Evolutionary conservation across 2,113 vertebrate species (phyloP), one percentile per base, ranked within the genome.

Genomic region (Phalacrocorax aristotelis): DNA sequence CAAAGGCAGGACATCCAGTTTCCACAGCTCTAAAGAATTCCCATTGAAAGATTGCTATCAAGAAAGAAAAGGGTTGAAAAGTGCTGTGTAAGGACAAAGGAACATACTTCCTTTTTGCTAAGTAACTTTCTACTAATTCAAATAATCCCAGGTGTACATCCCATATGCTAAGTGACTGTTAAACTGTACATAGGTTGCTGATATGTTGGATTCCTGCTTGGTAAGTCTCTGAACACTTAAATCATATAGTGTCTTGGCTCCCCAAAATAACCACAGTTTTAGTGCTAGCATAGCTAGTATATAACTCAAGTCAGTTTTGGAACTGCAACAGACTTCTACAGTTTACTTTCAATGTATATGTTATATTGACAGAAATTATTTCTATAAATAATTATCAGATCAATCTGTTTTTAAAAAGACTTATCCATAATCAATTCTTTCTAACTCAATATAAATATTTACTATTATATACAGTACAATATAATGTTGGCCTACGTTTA

Each of bases 211-310:
- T 58, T 80, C 2, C 1, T 30, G 23, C 22, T 8, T 54, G 16
- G 52, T 30, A 70, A 62, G 21, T 34, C 49, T 42, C 40, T 79
- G 27, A 60, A 60, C 34, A 51, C 44, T n/a, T 64, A 78, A n/a
- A 42, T 17, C 1, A 0, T 46, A 18, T 3, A 55, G 49, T 0
- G 0, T 22, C 20, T 38, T 71, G 65, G n/a, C 15, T 70, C 30
- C 79, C 58, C 57, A 78, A 84, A 79, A n/a, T 57, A 55, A 64
- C 49, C 18, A 32, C n/a, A 36, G 19, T 30, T 71, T 78, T 52
- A 70, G 26, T 13, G 14, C n/a, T 51, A 79, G 30, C 20, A 71
- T 34, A 70, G 29, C 48, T 48, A 83, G 55, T 62, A 44, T 52
- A 42, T 32, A 74, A 60, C 34, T 60, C 15, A 66, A 65, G 15